phyloP scores from a whole-genome alignment of 37 sponge, comb jelly and placozoan species.

The Ephydatia muelleri region DNA sequence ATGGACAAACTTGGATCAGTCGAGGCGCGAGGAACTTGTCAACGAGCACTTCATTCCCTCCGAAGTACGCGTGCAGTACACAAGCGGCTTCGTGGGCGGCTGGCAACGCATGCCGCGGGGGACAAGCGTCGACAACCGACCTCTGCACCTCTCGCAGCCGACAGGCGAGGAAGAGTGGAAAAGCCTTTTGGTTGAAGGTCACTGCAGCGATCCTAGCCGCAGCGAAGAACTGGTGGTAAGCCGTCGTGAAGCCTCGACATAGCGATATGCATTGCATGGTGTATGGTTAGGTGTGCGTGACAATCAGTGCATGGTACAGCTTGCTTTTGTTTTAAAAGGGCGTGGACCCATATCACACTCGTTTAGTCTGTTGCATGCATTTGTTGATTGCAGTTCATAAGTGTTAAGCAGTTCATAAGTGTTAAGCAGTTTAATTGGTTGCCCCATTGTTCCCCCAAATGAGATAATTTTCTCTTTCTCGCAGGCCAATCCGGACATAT shows the following conservation, averaged over 20 bases:
- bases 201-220: background rate
- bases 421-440: no score
- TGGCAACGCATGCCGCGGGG: background rate
- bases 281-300: no score
- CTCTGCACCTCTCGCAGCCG: slow-evolving; percentile 12
- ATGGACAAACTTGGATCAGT: slow-evolving; percentile 54
- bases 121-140: background rate
- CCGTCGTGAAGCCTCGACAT: background rate
- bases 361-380: background rate
- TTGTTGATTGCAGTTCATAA: no score
- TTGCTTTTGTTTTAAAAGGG: background rate
- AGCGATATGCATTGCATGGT: no score
- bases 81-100: slow-evolving; percentile 1
- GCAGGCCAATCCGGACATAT: background rate
- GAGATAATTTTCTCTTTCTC: background rate
- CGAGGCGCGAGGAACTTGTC: slow-evolving; percentile 53
- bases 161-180: slow-evolving; percentile 12
- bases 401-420: background rate
- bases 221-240: background rate
- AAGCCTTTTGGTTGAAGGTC: background rate
- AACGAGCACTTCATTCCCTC: slow-evolving; percentile 71
- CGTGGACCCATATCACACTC: background rate
- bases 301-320: no score
- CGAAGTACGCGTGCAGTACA: slow-evolving; percentile 42
- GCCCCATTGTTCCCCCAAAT: no score